Evolutionary conservation across 1,140 invertebrate genomes (phyloP), one percentile per base, ranked within the genome.

Genomic region (Meteorus sp.): DNA sequence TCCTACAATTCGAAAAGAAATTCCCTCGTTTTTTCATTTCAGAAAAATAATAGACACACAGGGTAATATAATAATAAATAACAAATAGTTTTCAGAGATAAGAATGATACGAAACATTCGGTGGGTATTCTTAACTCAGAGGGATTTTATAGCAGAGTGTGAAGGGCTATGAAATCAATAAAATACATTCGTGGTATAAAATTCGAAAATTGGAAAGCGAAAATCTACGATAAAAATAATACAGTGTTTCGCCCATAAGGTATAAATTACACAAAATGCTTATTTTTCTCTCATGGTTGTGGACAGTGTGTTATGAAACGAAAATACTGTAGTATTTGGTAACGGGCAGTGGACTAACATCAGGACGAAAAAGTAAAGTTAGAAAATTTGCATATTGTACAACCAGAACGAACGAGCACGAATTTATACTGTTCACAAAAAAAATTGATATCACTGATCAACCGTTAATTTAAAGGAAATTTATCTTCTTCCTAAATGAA

Each of bases 311-410:
- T n/a, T 20, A 3, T 11, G 7, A 27, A 27, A 47, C 25, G 15
- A 23, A 55, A 66, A 68, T 66, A 63, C 60, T 63, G 60, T 48
- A 25, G 54, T 47, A 53, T 64, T 54, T 62, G 62, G 57, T 63
- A 53, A 48, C 43, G 63, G 66, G 63, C 68, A 68, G 64, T 70
- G 66, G 56, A 60, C 59, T 47, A 60, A 45, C n/a, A 8, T n/a
- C n/a, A 45, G 29, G n/a, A 44, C 8, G 37, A 61, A 53, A 56
- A 59, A 63, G 58, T 53, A 64, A 58, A 61, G 53, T 37, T 22
- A 51, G 8, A 15, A 47, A n/a, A n/a, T n/a, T n/a, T n/a, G n/a
- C n/a, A n/a, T n/a, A 41, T 15, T 33, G 39, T 22, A 60, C 35
- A 62, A 39, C 19, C 2, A 25, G 50, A 50, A 55, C 3, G 11